Base-by-base conservation (phyloP, 2,113 vertebrate genomes). In the Sorex araneus region DNA sequence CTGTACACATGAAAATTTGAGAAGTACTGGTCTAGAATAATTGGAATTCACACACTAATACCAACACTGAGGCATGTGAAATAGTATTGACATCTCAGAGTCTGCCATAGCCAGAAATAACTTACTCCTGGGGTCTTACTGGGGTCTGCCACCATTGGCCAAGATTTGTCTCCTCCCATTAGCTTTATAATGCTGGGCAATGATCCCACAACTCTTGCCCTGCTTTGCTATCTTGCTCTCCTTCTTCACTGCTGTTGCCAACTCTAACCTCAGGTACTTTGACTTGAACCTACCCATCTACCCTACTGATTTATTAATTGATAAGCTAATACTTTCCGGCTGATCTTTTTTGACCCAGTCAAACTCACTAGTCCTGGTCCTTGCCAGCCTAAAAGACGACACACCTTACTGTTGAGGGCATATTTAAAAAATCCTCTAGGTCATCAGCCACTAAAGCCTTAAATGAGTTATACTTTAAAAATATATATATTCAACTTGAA, bases 101-200 rank as follows among this genome's bases (percentile, higher is more conserved):
- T 87, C 60, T 85, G 30, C 11, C 34, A 27, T 47, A 81, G 32
- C n/a, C 63, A 84, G 80, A 54, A 87, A 89, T 25, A 84, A 54
- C 63, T 45, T 82, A 19, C n/a, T 60, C 78, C 69, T n/a, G n/a
- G n/a, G n/a, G n/a, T n/a, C n/a, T n/a, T n/a, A 43, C 81, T 78
- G 36, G 92, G 66, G 74, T 77, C 70, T 88, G 30, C 96, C 94
- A 95, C 84, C 95, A 93, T 95, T 8, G 84, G 63, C 84, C 43
- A 8, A 40, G 50, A 28, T 74, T 82, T 47, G 82, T 40, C 88
- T 94, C 90, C 47, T 70, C 92, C 85, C 78, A 88, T 84, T 70
- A 87, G 64, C 90, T 79, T 89, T 93, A 45, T 94, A 93, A 66
- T 40, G 63, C 93, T 77, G 43, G 93, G 74, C 80, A 66, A n/a